Percentiles rank a stretch among this genome's conserved stretches.
These are phyloP conservation scores for Rotaria sp. DNA, from an alignment of 2,888 invertebrate species.

Conservation along the genomic window DNA sequence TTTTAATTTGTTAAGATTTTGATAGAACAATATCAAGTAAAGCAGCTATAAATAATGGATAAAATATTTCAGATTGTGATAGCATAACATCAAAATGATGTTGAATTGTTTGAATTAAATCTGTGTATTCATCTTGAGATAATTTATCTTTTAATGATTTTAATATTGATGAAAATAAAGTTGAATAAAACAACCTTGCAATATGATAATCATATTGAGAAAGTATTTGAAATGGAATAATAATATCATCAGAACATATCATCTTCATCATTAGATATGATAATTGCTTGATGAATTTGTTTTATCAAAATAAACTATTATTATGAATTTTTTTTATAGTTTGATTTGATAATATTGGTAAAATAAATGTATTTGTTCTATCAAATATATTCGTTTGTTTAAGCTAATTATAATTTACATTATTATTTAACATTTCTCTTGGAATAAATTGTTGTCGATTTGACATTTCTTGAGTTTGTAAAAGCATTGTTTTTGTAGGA, in stretches of 20 bases:
- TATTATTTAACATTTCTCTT: not conserved
- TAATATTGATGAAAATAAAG: conserved; percentile 32
- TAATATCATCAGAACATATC: conserved; percentile 59
- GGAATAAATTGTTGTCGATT: not conserved
- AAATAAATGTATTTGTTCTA: not conserved
- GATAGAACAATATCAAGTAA: not conserved
- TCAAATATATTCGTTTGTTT: not conserved
- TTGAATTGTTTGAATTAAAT: not conserved
- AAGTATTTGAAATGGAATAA: conserved; percentile 57
- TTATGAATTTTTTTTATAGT: not conserved
- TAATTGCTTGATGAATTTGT: not conserved
- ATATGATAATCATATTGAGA: conserved; percentile 37
- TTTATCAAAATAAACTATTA: not conserved
- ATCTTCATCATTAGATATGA: conserved; percentile 38
- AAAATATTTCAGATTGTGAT: conserved; percentile 21
- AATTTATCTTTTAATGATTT: not conserved
- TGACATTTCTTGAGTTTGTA: not conserved
- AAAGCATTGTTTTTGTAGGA: not conserved
- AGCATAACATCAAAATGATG: conserved; percentile 20
- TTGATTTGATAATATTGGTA: not conserved
- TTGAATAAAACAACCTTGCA: conserved; percentile 31
- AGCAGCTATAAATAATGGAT: conserved; percentile 31
- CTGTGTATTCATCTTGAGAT: conserved; percentile 30
- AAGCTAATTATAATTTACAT: not conserved
- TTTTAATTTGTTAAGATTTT: no score